Conservation (phyloP, 2,888 invertebrate species). For the Hydrotaea diabolus region DNA sequence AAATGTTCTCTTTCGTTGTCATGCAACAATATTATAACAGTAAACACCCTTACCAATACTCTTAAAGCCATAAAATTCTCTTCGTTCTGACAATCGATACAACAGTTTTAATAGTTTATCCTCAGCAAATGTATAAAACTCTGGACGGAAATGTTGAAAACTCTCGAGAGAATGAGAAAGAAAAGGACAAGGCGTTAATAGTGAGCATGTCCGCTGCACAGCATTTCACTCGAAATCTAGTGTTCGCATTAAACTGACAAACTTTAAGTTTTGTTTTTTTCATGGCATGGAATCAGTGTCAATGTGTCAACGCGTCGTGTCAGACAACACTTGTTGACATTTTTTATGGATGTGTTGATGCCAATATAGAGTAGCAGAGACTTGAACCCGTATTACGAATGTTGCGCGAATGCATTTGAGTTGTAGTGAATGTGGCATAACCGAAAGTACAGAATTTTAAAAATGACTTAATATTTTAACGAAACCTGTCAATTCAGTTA, state of each 20-base stretch:
- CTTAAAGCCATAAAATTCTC: background rate
- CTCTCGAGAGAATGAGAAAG: background rate
- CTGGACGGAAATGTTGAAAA: too few relatives aligned
- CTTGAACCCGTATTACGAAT: background rate
- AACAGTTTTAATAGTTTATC: background rate
- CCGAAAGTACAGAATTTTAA: too few relatives aligned
- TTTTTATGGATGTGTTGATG: background rate
- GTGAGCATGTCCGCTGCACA: slow-evolving; percentile 2
- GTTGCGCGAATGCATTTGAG: background rate
- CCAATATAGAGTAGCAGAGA: too few relatives aligned
- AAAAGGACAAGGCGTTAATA: background rate
- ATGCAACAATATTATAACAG: background rate
- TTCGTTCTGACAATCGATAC: background rate
- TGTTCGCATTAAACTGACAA: background rate
- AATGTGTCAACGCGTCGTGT: background rate
- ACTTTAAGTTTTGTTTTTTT: background rate
- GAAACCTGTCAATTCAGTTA: too few relatives aligned
- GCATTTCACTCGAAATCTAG: background rate
- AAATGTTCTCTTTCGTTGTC: background rate
- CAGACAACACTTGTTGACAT: background rate
- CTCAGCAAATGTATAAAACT: background rate
- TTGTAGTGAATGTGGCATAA: background rate
- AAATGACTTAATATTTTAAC: too few relatives aligned
- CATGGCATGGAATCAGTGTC: background rate
- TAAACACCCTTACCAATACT: background rate